phyloP scores from a whole-genome alignment of 2,113 vertebrate genomes.

The Vidua chalybeata region DNA sequence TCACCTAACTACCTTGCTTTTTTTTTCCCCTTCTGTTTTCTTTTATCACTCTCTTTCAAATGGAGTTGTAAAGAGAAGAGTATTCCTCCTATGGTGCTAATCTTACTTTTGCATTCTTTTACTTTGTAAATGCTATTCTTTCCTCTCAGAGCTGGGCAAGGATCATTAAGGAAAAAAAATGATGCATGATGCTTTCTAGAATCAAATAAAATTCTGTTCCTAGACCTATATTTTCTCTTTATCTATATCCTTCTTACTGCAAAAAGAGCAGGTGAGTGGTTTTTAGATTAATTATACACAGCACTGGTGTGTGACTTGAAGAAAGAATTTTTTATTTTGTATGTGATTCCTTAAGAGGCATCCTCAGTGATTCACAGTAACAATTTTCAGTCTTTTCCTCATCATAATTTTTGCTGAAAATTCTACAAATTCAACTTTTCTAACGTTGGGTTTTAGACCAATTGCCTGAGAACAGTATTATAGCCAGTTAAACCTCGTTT shows the following conservation, averaged over 20 bases:
- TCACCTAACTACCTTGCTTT: background rate
- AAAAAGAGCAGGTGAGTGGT: background rate
- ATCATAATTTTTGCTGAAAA: background rate
- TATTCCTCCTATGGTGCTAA: background rate
- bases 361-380: background rate
- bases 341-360: background rate
- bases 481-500: background rate
- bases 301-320: background rate
- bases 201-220: constrained; percentile 40
- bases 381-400: background rate
- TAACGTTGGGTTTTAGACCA: background rate
- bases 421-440: background rate
- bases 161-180: background rate
- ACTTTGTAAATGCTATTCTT: background rate
- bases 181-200: constrained; percentile 18
- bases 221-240: background rate
- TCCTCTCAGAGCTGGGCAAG: background rate
- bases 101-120: background rate
- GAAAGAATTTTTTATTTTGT: background rate
- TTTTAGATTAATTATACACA: background rate
- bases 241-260: constrained; percentile 11
- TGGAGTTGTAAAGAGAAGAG: background rate
- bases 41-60: background rate
- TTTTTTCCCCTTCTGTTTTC: background rate
- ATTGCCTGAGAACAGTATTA: background rate